These are phyloP conservation scores for Alligator sinensis DNA, from an alignment of 2,113 vertebrate genomes.

Conservation along the genomic window DNA sequence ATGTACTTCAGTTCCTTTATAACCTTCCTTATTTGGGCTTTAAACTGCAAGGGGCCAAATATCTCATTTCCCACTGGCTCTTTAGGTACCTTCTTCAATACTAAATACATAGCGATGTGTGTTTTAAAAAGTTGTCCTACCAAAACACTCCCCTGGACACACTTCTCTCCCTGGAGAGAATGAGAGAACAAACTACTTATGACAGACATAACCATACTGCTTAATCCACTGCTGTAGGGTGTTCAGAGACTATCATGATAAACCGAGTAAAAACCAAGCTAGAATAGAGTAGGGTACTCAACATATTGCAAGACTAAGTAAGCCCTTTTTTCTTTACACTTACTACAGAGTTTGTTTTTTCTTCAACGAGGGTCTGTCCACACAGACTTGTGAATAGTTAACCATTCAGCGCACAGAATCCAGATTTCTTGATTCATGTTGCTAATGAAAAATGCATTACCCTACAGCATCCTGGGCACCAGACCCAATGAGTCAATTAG, in stretches of 20 bases:
- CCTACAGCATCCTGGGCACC: background rate
- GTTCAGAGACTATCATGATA: background rate
- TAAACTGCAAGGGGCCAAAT: background rate
- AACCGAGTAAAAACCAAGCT: background rate
- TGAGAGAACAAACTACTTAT: too few species aligned
- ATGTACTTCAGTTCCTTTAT: background rate
- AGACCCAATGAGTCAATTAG: background rate
- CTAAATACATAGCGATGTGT: too few species aligned
- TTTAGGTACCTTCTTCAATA: too few species aligned
- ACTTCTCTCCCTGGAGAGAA: background rate
- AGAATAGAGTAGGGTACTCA: accelerated
- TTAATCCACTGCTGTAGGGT: background rate
- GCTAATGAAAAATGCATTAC: slow-evolving; percentile 6
- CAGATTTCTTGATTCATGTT: background rate
- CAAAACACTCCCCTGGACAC: background rate
- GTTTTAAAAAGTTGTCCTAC: too few species aligned
- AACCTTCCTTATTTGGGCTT: background rate
- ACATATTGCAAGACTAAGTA: background rate
- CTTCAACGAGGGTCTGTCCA: background rate
- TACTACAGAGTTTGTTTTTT: background rate
- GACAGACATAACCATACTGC: too few species aligned
- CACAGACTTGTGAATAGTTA: background rate
- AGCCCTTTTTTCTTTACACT: background rate
- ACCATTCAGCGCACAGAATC: background rate
- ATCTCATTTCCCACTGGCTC: background rate